Percentiles rank a stretch among this genome's conserved stretches.
These are phyloP conservation scores for Sprattus sprattus DNA, from an alignment of 2,113 vertebrate genomes.

Conservation along the genomic window DNA sequence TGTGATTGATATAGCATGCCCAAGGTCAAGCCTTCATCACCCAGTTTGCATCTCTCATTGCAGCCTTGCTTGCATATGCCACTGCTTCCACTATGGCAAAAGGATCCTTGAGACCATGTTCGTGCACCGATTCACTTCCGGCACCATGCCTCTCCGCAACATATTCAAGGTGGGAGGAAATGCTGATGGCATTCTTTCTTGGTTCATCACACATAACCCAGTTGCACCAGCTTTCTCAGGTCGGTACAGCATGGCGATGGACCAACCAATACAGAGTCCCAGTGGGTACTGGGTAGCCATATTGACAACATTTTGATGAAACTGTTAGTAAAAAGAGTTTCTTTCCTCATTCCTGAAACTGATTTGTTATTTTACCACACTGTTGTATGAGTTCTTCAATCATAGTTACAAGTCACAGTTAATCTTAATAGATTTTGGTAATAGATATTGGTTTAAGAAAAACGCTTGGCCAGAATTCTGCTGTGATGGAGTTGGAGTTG, in stretches of 20 bases:
- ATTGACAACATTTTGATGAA: no score
- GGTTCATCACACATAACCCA: neutral
- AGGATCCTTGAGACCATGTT: conserved; percentile 87
- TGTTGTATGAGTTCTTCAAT: no score
- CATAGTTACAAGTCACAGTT: no score
- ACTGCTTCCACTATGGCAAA: conserved; percentile 88
- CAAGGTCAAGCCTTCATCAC: conserved; percentile 2
- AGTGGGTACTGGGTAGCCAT: neutral
- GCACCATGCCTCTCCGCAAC: conserved; percentile 88
- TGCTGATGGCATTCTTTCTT: neutral
- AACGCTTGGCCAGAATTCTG: no score
- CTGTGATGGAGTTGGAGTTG: no score
- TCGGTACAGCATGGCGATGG: neutral
- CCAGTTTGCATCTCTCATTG: conserved; percentile 3
- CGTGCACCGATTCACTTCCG: conserved; percentile 87
- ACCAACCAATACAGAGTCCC: neutral
- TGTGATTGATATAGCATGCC: conserved; percentile 13
- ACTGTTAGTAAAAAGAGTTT: neutral
- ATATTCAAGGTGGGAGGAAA: conserved; percentile 80
- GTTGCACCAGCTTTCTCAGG: neutral
- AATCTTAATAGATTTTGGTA: no score
- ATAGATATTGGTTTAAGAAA: no score
- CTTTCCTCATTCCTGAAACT: no score
- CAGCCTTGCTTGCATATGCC: conserved; percentile 87
- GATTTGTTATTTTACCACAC: no score